Evolutionary conservation across 2,888 invertebrate genomes (phyloP), one percentile per base, ranked within the genome.

Genomic region (Archaeoteleia sp.): DNA sequence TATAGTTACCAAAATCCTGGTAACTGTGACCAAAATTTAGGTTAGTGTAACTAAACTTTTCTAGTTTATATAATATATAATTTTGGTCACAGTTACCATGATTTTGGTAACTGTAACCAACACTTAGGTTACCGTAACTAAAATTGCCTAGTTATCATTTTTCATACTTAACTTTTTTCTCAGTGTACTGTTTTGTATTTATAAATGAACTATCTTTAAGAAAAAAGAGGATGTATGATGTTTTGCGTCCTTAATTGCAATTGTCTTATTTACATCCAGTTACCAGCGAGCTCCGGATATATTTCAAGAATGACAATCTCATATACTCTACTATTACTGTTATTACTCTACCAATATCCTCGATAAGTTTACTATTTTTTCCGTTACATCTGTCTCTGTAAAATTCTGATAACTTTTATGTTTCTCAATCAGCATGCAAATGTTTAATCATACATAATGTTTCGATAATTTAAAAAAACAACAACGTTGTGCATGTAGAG

Each of bases 331-430:
- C 67, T 73, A 67, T 75, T 46, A 71, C 74, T 76, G 66, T 35
- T 30, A 15, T 40, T 72, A 65, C 62, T 76, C 71, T 78, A 71
- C 65, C 72, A 70, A 71, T 39, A 63, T 74, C 62, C 70, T 74
- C 63, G 65, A 70, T 66, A 63, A 67, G 63, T 67, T 71, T 74
- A 79, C 75, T 77, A 78, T 75, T 77, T 75, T 78, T 82, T 80
- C 82, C 82, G 78, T 83, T 84, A 81, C 84, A 83, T 84, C 84
- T 84, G 84, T 84, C 84, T 84, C 84, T 82, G n/a, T 79, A 77
- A 80, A 81, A 77, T 75, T 74, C 71, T 80, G 76, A 74, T 74
- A 70, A 73, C 45, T 49, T 54, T 43, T 68, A 72, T 70, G 62
- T 72, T 75, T 79, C 73, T 70, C 43, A 58, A 54, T 34, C 65